phyloP scores from a whole-genome alignment of 2,113 vertebrate genomes.

The Aleadryas rufinucha region DNA sequence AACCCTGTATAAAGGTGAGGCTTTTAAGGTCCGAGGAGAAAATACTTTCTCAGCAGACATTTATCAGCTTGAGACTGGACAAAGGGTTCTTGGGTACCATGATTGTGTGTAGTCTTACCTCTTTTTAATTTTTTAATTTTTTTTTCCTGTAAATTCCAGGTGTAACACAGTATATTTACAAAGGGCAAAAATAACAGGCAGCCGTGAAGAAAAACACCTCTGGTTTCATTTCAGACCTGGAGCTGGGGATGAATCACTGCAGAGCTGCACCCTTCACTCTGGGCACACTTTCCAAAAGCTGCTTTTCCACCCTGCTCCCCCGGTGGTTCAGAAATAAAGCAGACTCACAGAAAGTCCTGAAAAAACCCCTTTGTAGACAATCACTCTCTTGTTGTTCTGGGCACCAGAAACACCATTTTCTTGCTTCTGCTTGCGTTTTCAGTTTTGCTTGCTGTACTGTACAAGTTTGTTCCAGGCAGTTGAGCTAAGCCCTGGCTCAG shows the following conservation, averaged over 20 bases:
- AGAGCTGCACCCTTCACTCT: not conserved
- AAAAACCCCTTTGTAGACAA: constrained; percentile 27
- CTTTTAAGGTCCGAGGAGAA: not conserved
- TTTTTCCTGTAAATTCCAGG: constrained; percentile 10
- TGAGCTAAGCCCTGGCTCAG: not conserved
- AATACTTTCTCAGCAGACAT: not conserved
- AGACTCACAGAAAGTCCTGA: constrained; percentile 52
- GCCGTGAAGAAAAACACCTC: constrained; percentile 48
- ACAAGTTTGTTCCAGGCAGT: not conserved
- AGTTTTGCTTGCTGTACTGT: not conserved
- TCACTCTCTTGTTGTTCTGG: constrained; percentile 63
- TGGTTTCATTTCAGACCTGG: not conserved
- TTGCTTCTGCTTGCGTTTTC: not conserved
- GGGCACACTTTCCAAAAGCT: constrained; percentile 41
- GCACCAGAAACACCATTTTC: constrained; percentile 42
- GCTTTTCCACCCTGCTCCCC: constrained; percentile 59
- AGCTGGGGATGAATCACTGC: constrained; percentile 56
- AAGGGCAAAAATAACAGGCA: constrained; percentile 54
- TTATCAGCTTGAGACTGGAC: not conserved
- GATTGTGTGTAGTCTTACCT: not conserved
- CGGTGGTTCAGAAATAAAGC: constrained; percentile 64
- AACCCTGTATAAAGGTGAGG: not conserved
- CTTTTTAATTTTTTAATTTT: not conserved
- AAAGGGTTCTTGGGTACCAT: not conserved
- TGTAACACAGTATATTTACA: constrained; percentile 57